Evolutionary conservation across 1,140 invertebrate species (phyloP), one percentile per base, ranked within the genome.

Genomic region (Bombus picipes): DNA sequence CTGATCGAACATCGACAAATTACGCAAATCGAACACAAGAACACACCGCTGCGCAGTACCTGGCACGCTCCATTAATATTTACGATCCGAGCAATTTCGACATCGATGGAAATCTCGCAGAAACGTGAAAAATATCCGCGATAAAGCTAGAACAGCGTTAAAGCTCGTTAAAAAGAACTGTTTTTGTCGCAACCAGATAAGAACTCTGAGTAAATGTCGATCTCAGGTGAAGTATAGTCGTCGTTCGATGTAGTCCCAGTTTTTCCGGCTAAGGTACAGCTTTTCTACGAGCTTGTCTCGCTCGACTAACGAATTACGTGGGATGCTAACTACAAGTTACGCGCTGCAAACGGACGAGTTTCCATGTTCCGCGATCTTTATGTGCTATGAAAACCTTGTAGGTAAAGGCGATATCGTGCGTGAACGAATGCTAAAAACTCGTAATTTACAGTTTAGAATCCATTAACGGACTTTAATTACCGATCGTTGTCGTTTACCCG

Each of bases 391-490:
- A 86, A 89, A 81, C 81, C 53, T 32, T 41, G 47, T 53, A 43
- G 12, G 22, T 15, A 32, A 65, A 75, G 15, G 76, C 53, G 83
- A 68, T 83, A 82, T 75, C 39, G 22, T 28, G 34, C 22, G 32
- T 28, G 62, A 65, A 32, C 53, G 74, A 75, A 81, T 74, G 37
- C 65, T 70, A 80, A 81, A 84, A 83, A 84, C 83, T 81, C 77
- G 87, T 83, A 83, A 88, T 70, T 86, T 83, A 86, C 89, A 68
- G 87, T 83, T 86, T 87, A 83, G 81, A 88, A 74, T 88, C 81
- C 81, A 90, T 90, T 90, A 90, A 83, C 34, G 41, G 70, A 73
- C 34, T 82, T 77, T 90, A 90, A 90, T 90, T 90, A 65, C 70
- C 68, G 72, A 82, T 72, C 71, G 59, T 86, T 77, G 25, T 70